Evolutionary conservation across 2,797 vertebrate species (phyloP), one percentile per base, ranked within the genome.

Genomic region (Poecilia gillii): DNA sequence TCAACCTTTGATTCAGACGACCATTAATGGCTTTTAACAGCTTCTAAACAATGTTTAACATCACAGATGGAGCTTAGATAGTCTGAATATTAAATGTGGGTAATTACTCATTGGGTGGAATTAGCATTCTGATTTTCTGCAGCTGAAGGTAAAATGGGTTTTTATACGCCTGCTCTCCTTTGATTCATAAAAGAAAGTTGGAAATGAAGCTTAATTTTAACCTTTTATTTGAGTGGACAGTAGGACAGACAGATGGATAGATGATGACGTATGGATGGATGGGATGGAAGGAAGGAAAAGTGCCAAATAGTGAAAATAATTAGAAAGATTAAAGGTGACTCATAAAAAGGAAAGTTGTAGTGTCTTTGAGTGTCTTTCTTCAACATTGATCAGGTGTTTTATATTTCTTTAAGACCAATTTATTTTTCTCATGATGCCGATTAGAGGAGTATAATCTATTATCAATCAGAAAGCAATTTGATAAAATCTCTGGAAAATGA

Each of bases 11-110:
- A 75, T 85, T n/a, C 71, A 23, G 36, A 47, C 4, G 7, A 70
- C 73, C 77, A 86, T 85, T 75, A 89, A 80, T 72, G 62, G 82
- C 88, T 89, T 85, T 82, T 78, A 90, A 75, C 41, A 23, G 80
- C 78, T 46, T 43, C 71, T 78, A 78, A 86, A 87, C 59, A 45
- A 45, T 70, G 55, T 64, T 88, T 83, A 86, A 81, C 75, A 74
- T 79, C 74, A 6, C 55, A 20, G 75, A 79, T 49, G 59, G 47
- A 33, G 53, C 73, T 53, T 41, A 49, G 36, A 74, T 66, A 12
- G 39, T 72, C 84, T 47, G 59, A 87, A 79, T 74, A 73, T 79
- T 71, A 71, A 45, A 71, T n/a, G 14, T 28, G 72, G 55, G 6
- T 6, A 46, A 3, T 49, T 47, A 28, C 1, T 39, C 73, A 77